Evolutionary conservation across 2,113 vertebrate genomes (phyloP), one percentile per base, ranked within the genome.

Genomic region (Dasypus novemcinctus): DNA sequence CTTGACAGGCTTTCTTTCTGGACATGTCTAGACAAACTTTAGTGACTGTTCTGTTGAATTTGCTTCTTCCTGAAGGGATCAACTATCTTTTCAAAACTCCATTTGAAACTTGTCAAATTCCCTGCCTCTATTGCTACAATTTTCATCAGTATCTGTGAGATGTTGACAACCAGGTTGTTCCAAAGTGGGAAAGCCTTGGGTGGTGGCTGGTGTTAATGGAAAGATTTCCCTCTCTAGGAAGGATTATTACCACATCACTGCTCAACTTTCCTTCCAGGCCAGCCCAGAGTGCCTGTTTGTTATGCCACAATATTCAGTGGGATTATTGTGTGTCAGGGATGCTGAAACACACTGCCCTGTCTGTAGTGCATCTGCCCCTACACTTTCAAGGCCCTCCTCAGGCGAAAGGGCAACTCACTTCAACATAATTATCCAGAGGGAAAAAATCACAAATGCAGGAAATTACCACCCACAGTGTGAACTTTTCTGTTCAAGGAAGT

Each of bases 31-130:
- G n/a, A 81, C 52, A 92, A 88, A 92, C 36, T 57, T 78, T 5
- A 49, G 49, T 31, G 31, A 71, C 41, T 10, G 52, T 69, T 89
- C 52, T 29, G 46, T 57, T 87, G 54, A 81, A 71, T 92, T 84
- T 85, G 54, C 89, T 59, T 94, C 21, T 94, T 94, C 74, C 31
- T 91, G 11, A 15, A 76, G 96, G 36, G 54, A 97, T 38, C 38
- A 90, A 46, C 36, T 87, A 43, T 43, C 7, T 36, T 95, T 54
- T 31, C 7, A 71, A 82, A 88, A 93, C 83, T 92, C 7, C 89
- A 75, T 74, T 87, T 54, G 69, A 69, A 54, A 76, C 25, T 64
- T 46, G 64, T 87, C 63, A 95, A 93, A 63, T 91, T 31, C 18
- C 31, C 90, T 59, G 18, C 36, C n/a, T 93, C 27, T 14, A 14